phyloP scores from a whole-genome alignment of 1,140 invertebrate genomes.

The Gryllus bimaculatus region DNA sequence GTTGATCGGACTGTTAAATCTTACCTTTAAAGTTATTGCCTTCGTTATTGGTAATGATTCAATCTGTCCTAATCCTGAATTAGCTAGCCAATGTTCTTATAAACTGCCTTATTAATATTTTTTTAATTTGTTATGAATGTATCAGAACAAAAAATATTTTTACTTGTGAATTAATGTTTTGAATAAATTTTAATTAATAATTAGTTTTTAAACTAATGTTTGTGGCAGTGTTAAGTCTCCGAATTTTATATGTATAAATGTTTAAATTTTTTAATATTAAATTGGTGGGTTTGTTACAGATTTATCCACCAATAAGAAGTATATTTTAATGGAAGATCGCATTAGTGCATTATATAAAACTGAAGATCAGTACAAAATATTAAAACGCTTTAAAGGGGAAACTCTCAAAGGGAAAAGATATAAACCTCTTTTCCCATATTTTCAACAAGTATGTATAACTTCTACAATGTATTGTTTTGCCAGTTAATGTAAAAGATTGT shows the following conservation, averaged over 20 bases:
- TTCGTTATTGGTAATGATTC: too few species aligned
- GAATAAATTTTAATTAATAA: background rate
- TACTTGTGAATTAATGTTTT: background rate
- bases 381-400: conserved; percentile 73
- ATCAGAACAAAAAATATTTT: background rate
- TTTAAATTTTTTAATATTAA: too few species aligned
- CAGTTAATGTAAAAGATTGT: background rate
- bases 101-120: background rate
- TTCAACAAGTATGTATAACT: conserved; percentile 34
- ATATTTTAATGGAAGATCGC: conserved; percentile 79
- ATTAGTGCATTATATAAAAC: conserved; percentile 74
- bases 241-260: too few species aligned
- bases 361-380: conserved; percentile 59
- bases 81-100: too few species aligned
- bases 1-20: too few species aligned
- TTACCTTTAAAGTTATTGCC: too few species aligned
- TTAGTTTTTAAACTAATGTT: too few species aligned
- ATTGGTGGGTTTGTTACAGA: too few species aligned
- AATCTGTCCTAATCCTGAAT: too few species aligned
- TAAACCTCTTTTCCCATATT: conserved; percentile 89
- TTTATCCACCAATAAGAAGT: background rate
- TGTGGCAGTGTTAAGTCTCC: too few species aligned
- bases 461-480: conserved; percentile 22
- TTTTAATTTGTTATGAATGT: background rate
- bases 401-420: conserved; percentile 76